Evolutionary conservation across 2,797 vertebrate genomes (phyloP), one percentile per base, ranked within the genome.

Genomic region (Dryobates pubescens): DNA sequence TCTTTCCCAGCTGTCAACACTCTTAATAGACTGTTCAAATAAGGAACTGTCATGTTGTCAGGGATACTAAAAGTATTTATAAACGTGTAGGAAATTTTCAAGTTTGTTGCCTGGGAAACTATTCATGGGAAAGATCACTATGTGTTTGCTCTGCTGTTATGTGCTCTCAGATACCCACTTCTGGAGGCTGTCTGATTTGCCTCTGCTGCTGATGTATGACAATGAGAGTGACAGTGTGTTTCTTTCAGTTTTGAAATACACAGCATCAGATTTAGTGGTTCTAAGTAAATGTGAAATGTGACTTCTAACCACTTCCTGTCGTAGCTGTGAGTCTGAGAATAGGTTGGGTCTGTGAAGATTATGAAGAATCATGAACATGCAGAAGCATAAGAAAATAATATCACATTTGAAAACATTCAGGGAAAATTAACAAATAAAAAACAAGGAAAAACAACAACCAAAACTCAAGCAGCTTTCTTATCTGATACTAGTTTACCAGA

Each of bases 401-500:
- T 3, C 7, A 79, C 26, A 61, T 57, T 62, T 18, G 17, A 64
- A 82, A 82, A 75, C 0, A 24, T 17, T 23, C 51, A 6, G 27
- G 14, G 45, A 82, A 82, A 89, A 17, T 29, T 32, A 10, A 7
- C 3, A 45, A 30, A n/a, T 53, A 1, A 70, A 75, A 79, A 20
- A 1, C 10, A 49, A 0, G 2, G 74, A 17, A 2, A 0, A 1
- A 6, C 5, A 22, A 12, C 10, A 11, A 23, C 11, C 22, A 51
- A 51, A 51, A 24, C 8, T 47, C 27, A 61, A 17, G 5, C 14
- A 58, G 2, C 3, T 34, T 59, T 89, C 47, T 72, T 22, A 2
- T 32, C 14, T 77, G 2, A 24, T 43, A 8, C 51, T 68, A 64
- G 10, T 32, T 62, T 74, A 56, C 23, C 47, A 71, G 3, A 13